Evolutionary conservation across 2,797 vertebrate species (phyloP).

Genomic region (Eulemur rubriventer): DNA sequence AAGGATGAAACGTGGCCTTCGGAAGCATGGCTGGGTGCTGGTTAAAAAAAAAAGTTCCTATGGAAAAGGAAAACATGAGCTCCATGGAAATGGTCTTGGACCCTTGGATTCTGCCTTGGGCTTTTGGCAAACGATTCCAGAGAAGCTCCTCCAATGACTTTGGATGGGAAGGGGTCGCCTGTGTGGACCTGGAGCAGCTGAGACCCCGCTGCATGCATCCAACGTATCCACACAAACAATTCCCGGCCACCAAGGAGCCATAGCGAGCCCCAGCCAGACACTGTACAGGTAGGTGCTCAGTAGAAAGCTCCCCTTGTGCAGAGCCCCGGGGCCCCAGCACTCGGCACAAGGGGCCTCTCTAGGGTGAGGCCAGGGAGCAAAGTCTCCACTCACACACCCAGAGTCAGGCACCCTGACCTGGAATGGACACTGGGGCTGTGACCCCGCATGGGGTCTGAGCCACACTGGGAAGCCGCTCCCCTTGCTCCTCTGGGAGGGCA

Average conservation of each 20-base stretch:
- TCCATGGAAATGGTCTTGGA: slow-evolving; percentile 70
- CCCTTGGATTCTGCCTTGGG: slow-evolving; percentile 66
- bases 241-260: neutral
- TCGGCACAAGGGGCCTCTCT: neutral
- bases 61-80: slow-evolving; percentile 44
- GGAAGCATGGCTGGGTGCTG: slow-evolving; percentile 88
- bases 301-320: rapidly evolving
- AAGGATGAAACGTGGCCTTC: slow-evolving; percentile 88
- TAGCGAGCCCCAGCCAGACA: neutral
- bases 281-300: neutral
- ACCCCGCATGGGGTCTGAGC: neutral
- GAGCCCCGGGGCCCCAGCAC: neutral
- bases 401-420: neutral
- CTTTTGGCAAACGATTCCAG: slow-evolving; percentile 63
- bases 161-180: neutral
- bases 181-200: neutral
- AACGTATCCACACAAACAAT: neutral
- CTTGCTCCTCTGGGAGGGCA: neutral
- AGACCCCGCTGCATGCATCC: neutral
- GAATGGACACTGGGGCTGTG: neutral
- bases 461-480: neutral
- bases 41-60: slow-evolving; percentile 24
- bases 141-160: slow-evolving; percentile 53
- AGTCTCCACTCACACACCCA: neutral
- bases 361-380: neutral